Evolutionary conservation across 2,888 invertebrate genomes (phyloP).

Genomic region (Ornithoptera alexandrae): DNA sequence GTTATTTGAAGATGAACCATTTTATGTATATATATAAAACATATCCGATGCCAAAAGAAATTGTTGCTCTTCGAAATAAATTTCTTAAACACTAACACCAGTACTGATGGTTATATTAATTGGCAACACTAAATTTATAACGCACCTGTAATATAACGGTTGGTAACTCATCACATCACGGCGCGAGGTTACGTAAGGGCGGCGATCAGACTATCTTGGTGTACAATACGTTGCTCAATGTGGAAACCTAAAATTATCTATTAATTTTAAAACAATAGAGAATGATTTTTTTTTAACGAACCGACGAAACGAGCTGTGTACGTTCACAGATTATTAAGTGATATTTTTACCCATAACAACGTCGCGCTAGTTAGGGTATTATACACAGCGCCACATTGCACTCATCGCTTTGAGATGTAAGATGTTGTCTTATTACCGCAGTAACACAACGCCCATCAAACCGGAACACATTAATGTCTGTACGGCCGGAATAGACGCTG

Average conservation of each 20-base stretch:
- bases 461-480: no score
- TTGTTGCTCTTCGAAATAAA: conserved; percentile 2
- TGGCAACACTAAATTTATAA: conserved; percentile 26
- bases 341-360: no score
- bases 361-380: no score
- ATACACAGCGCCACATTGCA: background rate
- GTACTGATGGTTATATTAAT: conserved; percentile 12
- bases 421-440: no score
- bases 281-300: background rate
- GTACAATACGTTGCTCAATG: conserved; percentile 19
- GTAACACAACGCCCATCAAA: no score
- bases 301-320: conserved; percentile 7
- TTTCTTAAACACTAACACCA: background rate
- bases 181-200: conserved; percentile 25
- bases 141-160: conserved; percentile 29
- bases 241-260: conserved; percentile 23
- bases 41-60: conserved; percentile 2
- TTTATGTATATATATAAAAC: conserved; percentile 7
- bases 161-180: conserved; percentile 26
- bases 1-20: background rate
- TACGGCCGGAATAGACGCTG: no score
- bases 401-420: no score
- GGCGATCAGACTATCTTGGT: conserved; percentile 26
- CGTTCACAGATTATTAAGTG: background rate
- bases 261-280: conserved; percentile 8